phyloP scores from a whole-genome alignment of 2,797 vertebrate genomes.

The Sebastes flavidus region DNA sequence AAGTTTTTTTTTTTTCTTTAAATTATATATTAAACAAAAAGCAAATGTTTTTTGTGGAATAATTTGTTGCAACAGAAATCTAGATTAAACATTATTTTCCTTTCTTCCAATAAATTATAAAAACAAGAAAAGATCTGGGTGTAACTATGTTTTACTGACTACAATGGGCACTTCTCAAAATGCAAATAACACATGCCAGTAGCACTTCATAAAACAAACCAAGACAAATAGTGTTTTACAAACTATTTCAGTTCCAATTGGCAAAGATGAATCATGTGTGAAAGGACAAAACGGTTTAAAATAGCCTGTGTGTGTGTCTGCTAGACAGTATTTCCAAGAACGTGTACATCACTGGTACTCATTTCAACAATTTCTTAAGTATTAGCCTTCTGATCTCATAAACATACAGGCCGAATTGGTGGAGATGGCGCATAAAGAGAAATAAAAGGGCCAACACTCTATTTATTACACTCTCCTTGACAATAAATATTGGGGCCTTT shows the following conservation, averaged over 20 bases:
- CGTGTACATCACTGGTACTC: background rate
- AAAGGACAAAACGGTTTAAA: conserved; percentile 2
- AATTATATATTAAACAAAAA: background rate
- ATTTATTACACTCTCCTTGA: conserved; percentile 9
- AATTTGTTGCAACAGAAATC: background rate
- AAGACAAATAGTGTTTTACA: conserved; percentile 27
- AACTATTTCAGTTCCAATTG: conserved; percentile 7
- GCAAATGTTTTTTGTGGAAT: background rate
- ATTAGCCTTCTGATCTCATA: background rate
- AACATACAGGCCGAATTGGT: background rate
- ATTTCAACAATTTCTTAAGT: conserved; percentile 2
- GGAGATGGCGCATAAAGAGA: background rate
- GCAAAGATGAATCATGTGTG: conserved; percentile 1
- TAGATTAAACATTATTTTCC: background rate
- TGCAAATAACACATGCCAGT: background rate
- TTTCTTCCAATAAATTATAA: conserved; percentile 21
- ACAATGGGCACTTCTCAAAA: conserved; percentile 44
- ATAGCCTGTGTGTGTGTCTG: background rate
- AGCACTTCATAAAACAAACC: conserved; percentile 39
- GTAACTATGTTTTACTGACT: conserved; percentile 39
- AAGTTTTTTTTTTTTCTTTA: background rate
- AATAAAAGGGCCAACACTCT: conserved; percentile 13
- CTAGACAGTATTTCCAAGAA: background rate
- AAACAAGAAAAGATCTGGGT: conserved; percentile 21
- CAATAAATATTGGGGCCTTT: background rate